Conservation (phyloP, 2,888 invertebrate species). For the Terebella lapidaria region DNA sequence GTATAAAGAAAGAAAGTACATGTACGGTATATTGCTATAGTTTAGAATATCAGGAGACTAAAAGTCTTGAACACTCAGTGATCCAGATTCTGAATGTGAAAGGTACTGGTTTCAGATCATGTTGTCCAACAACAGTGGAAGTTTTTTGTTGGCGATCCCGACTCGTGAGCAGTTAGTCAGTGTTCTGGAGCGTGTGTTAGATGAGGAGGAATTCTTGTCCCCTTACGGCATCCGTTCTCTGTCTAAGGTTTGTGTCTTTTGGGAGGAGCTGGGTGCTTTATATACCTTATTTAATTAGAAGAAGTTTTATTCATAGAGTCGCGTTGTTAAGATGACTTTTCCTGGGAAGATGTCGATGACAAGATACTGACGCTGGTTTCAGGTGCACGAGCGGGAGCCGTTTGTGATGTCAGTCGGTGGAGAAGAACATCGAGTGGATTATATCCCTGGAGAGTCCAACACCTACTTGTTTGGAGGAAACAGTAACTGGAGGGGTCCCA, state of each 20-base stretch:
- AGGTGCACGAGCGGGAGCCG: constrained; percentile 24
- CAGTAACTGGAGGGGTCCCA: constrained; percentile 54
- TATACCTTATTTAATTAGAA: background rate
- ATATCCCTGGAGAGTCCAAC: constrained; percentile 48
- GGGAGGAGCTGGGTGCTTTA: too few relatives aligned
- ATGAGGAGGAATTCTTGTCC: constrained; percentile 50
- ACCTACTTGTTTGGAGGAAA: constrained; percentile 51
- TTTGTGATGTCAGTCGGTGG: constrained; percentile 21
- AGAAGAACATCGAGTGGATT: constrained; percentile 21
- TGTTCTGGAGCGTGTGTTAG: constrained; percentile 43
- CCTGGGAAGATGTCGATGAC: too few relatives aligned
- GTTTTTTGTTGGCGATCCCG: constrained; percentile 13
- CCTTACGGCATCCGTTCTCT: constrained; percentile 51
- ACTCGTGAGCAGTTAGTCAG: constrained; percentile 35
- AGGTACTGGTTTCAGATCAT: too few relatives aligned
- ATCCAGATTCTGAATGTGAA: too few relatives aligned
- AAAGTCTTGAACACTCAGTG: too few relatives aligned
- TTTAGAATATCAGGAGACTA: too few relatives aligned
- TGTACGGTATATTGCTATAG: too few relatives aligned
- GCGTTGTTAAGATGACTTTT: background rate
- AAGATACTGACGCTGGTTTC: too few relatives aligned
- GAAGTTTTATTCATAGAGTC: background rate
- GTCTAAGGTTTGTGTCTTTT: constrained; percentile 47
- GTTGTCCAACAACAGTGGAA: background rate
- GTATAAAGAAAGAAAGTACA: too few relatives aligned